A percentile compares a stretch with the other conserved stretches of the same genome.
These are phyloP conservation scores for Bombycilla garrulus DNA, from an alignment of 2,113 vertebrate genomes.

Conservation along the genomic window DNA sequence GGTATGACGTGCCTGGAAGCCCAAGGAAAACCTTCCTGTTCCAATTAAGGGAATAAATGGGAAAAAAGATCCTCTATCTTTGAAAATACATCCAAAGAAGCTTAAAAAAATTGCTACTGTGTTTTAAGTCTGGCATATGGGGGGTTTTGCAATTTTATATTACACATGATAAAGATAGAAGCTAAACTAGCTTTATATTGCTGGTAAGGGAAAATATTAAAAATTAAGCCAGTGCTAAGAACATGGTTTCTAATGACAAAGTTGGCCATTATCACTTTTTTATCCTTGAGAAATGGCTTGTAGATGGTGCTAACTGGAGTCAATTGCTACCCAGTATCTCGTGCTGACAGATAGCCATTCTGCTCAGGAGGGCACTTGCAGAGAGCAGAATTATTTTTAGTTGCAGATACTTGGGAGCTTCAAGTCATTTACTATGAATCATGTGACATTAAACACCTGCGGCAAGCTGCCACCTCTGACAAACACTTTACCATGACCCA, in stretches of 20 bases:
- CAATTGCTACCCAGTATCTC: background rate
- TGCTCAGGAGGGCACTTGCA: slow-evolving; percentile 12
- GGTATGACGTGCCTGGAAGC: background rate
- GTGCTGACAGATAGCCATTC: background rate
- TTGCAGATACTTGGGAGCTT: slow-evolving; percentile 27
- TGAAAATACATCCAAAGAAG: background rate
- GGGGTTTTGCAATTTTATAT: background rate
- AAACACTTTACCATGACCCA: slow-evolving; percentile 1
- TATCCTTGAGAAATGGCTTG: slow-evolving; percentile 14
- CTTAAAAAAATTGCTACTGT: background rate
- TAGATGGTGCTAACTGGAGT: background rate
- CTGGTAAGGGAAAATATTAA: background rate
- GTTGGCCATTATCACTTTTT: background rate
- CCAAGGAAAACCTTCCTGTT: background rate
- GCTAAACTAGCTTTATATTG: background rate
- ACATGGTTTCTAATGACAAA: background rate
- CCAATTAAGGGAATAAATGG: background rate
- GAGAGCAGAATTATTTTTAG: slow-evolving; percentile 62
- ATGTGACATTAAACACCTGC: slow-evolving; percentile 26
- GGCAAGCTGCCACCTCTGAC: background rate
- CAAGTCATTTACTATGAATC: slow-evolving; percentile 46
- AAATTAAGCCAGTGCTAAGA: background rate
- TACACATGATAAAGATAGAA: background rate
- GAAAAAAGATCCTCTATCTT: background rate
- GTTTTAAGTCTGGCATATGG: background rate